Conservation (phyloP, 2,113 vertebrate genomes). For the Rallus limicola region DNA sequence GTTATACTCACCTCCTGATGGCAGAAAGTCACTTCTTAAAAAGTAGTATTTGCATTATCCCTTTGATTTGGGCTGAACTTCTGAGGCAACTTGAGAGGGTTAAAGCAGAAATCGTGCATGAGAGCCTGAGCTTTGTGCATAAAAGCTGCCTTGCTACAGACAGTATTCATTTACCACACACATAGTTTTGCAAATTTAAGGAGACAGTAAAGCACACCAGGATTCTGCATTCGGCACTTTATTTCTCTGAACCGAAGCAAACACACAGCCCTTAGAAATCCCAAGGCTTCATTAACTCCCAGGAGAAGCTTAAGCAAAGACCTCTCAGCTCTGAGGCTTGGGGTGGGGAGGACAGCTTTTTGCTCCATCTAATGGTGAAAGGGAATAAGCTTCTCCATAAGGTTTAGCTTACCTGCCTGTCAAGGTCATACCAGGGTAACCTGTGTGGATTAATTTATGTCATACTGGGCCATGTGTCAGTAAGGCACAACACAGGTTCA, state of each 20-base stretch:
- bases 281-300: background rate
- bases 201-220: background rate
- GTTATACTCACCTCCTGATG: background rate
- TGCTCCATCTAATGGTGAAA: slow-evolving; percentile 28
- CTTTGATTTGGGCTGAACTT: background rate
- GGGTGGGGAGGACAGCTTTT: background rate
- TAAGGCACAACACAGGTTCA: background rate
- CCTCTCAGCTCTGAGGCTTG: background rate
- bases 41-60: background rate
- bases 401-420: background rate
- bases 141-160: background rate
- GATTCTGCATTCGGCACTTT: background rate
- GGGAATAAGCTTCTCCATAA: background rate
- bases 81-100: background rate
- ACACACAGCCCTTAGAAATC: background rate
- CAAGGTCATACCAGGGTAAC: background rate
- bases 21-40: background rate
- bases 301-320: background rate
- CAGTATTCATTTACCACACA: background rate
- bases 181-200: background rate
- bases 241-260: background rate
- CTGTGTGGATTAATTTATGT: fast-evolving
- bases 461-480: background rate
- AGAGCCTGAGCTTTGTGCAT: background rate
- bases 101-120: background rate